A percentile compares a stretch with the other conserved stretches of the same genome.
Conservation (phyloP, 2,113 vertebrate species). For the Thymallus thymallus region DNA sequence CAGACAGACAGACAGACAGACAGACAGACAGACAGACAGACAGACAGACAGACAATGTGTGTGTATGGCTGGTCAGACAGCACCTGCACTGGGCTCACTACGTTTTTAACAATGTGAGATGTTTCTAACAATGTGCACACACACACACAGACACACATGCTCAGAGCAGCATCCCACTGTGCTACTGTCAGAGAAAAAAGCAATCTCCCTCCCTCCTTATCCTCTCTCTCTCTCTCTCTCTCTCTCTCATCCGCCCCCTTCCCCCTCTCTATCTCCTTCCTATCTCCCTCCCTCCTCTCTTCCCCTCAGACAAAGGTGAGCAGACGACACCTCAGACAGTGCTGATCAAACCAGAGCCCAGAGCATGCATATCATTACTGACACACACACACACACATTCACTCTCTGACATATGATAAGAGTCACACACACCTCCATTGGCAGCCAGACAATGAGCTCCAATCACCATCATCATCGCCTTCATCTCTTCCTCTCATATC, state of each 20-base stretch:
- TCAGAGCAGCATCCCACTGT: slow-evolving; percentile 27
- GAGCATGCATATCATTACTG: slow-evolving; percentile 54
- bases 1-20: too few species aligned
- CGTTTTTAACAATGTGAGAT: background rate
- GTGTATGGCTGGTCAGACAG: slow-evolving; percentile 56
- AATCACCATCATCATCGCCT: slow-evolving; percentile 60
- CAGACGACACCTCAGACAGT: slow-evolving; percentile 44
- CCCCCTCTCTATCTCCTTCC: background rate
- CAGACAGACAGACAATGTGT: slow-evolving; percentile 57
- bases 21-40: too few species aligned
- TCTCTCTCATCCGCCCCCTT: background rate
- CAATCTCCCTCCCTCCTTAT: background rate
- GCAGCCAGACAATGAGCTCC: slow-evolving; percentile 61
- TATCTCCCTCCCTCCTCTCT: slow-evolving; percentile 9
- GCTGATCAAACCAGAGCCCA: slow-evolving; percentile 47
- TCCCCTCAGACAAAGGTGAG: slow-evolving; percentile 63
- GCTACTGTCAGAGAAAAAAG: slow-evolving; percentile 5
- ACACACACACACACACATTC: slow-evolving; percentile 5
- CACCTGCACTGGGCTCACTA: slow-evolving; percentile 51
- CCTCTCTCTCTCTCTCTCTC: background rate
- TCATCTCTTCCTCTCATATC: slow-evolving; percentile 50
- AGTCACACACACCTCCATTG: slow-evolving; percentile 45
- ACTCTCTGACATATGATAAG: slow-evolving; percentile 41
- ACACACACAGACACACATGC: slow-evolving; percentile 47
- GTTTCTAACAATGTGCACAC: background rate